Evolutionary conservation across 2,113 vertebrate genomes (phyloP).

Genomic region (Myrmophylax atrothorax): DNA sequence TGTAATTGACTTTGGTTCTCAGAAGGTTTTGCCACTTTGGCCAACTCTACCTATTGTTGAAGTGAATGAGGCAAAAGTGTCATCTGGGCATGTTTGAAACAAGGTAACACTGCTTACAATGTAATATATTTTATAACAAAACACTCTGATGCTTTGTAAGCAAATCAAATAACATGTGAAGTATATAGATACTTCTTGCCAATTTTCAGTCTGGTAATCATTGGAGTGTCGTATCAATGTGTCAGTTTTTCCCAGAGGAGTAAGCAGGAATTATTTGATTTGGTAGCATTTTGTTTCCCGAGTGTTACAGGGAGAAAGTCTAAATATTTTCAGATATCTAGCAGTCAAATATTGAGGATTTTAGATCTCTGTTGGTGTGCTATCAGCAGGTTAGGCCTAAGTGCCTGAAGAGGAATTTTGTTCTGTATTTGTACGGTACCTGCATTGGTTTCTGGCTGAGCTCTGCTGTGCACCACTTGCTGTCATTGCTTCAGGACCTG

Average conservation of each 20-base stretch:
- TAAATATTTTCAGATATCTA: background rate
- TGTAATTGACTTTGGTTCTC: background rate
- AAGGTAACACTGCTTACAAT: background rate
- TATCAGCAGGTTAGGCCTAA: background rate
- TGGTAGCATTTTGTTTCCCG: background rate
- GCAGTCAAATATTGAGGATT: background rate
- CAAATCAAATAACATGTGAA: background rate
- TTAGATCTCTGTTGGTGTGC: background rate
- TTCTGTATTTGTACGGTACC: background rate
- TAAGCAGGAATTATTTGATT: background rate
- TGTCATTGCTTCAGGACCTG: background rate
- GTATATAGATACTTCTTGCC: background rate
- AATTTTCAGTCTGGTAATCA: background rate
- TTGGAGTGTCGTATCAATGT: background rate
- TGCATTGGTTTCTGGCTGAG: background rate
- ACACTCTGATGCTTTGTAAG: background rate
- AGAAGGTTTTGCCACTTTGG: background rate
- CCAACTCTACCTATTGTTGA: background rate
- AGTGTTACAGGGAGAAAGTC: background rate
- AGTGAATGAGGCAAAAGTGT: background rate
- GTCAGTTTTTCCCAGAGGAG: background rate
- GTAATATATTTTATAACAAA: background rate
- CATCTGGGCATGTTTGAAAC: background rate
- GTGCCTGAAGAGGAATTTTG: background rate
- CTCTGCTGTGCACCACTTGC: background rate